These are phyloP conservation scores for Anorthoa munda DNA, from an alignment of 2,888 invertebrate species.

Conservation along the genomic window DNA sequence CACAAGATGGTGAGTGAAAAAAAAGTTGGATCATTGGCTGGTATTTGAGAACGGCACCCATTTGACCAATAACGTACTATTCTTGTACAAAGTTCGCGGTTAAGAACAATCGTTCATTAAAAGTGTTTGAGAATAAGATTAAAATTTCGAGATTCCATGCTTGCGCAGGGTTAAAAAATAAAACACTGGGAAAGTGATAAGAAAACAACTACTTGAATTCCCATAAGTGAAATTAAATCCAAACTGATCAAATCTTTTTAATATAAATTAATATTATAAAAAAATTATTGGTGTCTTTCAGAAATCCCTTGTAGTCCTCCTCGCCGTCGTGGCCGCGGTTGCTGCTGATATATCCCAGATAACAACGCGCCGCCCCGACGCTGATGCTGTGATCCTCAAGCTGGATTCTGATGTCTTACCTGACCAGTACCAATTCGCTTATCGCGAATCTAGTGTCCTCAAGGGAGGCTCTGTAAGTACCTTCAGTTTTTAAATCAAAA, in stretches of 20 bases:
- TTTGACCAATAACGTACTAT: conserved; percentile 40
- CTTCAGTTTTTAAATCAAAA: neutral
- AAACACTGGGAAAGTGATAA: neutral
- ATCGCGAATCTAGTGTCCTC: conserved; percentile 89
- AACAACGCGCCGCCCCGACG: conserved; percentile 67
- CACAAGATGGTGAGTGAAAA: conserved; percentile 85
- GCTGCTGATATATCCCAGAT: conserved; percentile 86
- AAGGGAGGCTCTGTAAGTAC: conserved; percentile 82
- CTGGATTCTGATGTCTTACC: conserved; percentile 82
- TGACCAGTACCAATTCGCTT: conserved; percentile 87
- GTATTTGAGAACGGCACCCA: conserved; percentile 59
- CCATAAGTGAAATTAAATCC: neutral
- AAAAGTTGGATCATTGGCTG: conserved; percentile 63
- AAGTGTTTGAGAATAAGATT: conserved; percentile 36
- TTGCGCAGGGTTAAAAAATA: neutral
- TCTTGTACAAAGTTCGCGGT: conserved; percentile 17
- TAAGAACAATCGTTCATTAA: conserved; percentile 19
- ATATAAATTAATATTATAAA: neutral
- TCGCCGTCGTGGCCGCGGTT: conserved; percentile 84
- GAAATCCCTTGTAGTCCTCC: conserved; percentile 84
- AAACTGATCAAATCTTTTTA: neutral
- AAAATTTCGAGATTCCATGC: neutral
- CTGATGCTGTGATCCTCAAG: conserved; percentile 72
- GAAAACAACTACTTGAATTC: neutral
- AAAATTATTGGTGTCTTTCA: conserved; percentile 59